Percentiles rank a stretch among this genome's conserved stretches.
Conservation (phyloP, 2,888 invertebrate genomes). For the Lissonota sp. region DNA sequence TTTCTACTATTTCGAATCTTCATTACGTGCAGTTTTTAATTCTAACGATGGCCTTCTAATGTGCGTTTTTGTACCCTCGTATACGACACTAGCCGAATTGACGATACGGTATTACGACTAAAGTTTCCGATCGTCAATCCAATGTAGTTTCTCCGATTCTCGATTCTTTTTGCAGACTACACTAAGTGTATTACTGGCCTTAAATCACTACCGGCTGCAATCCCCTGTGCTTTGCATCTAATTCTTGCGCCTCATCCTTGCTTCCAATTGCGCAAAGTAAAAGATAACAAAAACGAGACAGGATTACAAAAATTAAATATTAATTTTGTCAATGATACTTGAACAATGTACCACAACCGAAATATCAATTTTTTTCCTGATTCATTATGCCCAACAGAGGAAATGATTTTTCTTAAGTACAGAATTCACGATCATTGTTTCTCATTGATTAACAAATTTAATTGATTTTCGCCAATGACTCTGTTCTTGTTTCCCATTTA, state of each 20-base stretch:
- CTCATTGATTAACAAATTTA: too few relatives aligned
- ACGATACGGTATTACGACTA: neutral
- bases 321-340: too few relatives aligned
- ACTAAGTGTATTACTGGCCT: neutral
- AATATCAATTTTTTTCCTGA: conserved; percentile 3
- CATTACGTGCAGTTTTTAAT: neutral
- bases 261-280: neutral
- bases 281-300: neutral
- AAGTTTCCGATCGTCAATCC: neutral
- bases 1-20: neutral
- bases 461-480: too few relatives aligned
- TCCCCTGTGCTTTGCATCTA: neutral
- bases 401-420: too few relatives aligned
- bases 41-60: neutral
- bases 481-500: too few relatives aligned
- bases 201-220: conserved; percentile 4
- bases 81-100: conserved; percentile 3
- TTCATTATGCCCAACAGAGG: too few relatives aligned
- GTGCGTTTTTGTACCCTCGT: conserved; percentile 6
- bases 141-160: neutral
- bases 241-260: neutral
- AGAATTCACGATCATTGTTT: too few relatives aligned
- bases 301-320: too few relatives aligned
- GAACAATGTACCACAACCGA: too few relatives aligned
- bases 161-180: neutral